Conservation (phyloP, 2,797 vertebrate genomes). For the Sparus aurata region DNA sequence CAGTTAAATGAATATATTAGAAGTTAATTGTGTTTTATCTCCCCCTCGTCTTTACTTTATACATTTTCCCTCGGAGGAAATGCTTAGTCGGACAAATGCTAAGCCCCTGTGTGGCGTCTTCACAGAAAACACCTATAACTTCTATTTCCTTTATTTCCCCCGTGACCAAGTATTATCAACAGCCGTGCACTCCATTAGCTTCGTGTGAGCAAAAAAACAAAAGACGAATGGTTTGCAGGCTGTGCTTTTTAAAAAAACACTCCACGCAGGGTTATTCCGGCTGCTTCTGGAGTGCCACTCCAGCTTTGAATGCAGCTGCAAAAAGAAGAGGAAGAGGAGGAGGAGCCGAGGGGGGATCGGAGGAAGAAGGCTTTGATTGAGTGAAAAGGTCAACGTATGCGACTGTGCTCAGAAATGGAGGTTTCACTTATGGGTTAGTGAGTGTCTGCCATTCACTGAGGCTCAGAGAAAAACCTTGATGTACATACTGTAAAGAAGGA, state of each 20-base stretch:
- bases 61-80: conserved; percentile 17
- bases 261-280: conserved; percentile 14
- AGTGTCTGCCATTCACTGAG: conserved; percentile 10
- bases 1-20: background rate
- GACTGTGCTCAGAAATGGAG: conserved; percentile 41
- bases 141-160: conserved; percentile 32
- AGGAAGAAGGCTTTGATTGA: conserved; percentile 35
- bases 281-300: conserved; percentile 47
- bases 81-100: conserved; percentile 18
- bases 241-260: conserved; percentile 28
- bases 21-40: background rate
- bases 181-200: conserved; percentile 2
- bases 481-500: conserved; percentile 5
- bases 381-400: conserved; percentile 58
- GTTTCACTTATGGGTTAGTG: conserved; percentile 37
- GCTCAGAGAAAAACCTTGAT: conserved; percentile 13
- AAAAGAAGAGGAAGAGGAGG: conserved; percentile 45
- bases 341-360: conserved; percentile 26
- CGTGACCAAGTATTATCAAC: conserved; percentile 37
- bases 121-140: conserved; percentile 13
- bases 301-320: conserved; percentile 45
- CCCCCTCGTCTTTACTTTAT: background rate
- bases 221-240: conserved; percentile 25
- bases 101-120: conserved; percentile 1
- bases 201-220: background rate